Conservation (phyloP, 2,113 vertebrate species). For the Rallus limicola region DNA sequence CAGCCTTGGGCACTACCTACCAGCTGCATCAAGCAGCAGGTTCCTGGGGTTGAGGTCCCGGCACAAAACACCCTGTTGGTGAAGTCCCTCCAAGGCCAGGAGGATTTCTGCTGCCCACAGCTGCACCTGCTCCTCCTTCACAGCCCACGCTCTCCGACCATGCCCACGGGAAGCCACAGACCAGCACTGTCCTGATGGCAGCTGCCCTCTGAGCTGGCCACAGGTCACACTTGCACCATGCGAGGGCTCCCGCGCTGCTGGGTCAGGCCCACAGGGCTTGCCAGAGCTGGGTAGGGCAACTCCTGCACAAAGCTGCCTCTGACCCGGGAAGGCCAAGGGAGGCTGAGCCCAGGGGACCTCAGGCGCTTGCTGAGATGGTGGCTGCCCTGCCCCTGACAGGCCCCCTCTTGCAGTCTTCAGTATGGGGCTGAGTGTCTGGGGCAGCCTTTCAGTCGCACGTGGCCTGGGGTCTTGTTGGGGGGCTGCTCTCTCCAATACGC, state of each 20-base stretch:
- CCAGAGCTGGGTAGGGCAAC: neutral
- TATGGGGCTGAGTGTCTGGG: neutral
- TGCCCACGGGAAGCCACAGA: neutral
- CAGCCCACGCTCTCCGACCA: conserved; percentile 67
- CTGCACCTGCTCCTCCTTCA: conserved; percentile 84
- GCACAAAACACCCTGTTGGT: conserved; percentile 94
- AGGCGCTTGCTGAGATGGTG: neutral
- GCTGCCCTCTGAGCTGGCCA: neutral
- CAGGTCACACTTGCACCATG: neutral
- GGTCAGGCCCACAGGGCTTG: neutral
- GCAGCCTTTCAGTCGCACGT: neutral
- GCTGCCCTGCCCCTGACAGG: neutral
- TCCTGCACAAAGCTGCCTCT: neutral
- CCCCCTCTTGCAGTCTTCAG: neutral
- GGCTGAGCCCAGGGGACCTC: neutral
- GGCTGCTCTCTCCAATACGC: neutral
- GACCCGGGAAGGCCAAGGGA: neutral
- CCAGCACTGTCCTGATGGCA: neutral
- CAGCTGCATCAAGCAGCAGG: conserved; percentile 87
- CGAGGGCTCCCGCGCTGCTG: accelerated
- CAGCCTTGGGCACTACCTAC: conserved; percentile 66
- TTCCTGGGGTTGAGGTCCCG: conserved; percentile 96
- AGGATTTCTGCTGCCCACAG: conserved; percentile 93
- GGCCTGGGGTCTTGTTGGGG: neutral
- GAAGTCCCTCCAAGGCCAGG: conserved; percentile 91